Conservation (phyloP, 2,888 invertebrate genomes). For the Lithosia quadra region DNA sequence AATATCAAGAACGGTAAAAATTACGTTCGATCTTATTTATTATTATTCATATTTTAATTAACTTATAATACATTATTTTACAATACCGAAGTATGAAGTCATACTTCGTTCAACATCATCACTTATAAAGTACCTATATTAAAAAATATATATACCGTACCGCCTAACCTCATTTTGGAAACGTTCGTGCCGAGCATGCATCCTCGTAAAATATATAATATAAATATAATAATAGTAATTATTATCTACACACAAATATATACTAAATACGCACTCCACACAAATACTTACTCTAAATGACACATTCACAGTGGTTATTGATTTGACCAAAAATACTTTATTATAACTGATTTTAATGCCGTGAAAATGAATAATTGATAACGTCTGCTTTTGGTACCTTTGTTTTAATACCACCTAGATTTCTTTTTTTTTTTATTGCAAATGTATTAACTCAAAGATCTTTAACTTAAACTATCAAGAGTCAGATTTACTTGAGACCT, state of each 20-base stretch:
- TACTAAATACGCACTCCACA: slow-evolving; percentile 45
- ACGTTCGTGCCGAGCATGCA: slow-evolving; percentile 12
- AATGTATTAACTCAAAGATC: no score
- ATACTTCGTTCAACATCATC: no score
- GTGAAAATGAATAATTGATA: no score
- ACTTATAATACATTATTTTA: neutral
- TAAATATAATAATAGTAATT: no score
- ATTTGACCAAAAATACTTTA: neutral
- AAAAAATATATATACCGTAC: neutral
- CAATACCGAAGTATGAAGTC: neutral
- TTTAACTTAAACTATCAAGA: no score
- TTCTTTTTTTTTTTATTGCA: no score
- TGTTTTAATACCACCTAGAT: no score
- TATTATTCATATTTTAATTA: neutral
- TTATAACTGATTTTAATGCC: neutral
- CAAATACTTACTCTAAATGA: slow-evolving; percentile 4
- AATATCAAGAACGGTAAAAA: neutral
- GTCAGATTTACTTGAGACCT: no score
- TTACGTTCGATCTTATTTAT: neutral
- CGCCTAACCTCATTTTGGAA: neutral
- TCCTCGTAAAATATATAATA: neutral
- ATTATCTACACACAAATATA: slow-evolving; percentile 44
- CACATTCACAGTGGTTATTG: neutral
- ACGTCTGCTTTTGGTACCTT: no score
- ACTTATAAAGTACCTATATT: no score